Conservation (phyloP, 2,797 vertebrate species). For the Melanitta fusca region DNA sequence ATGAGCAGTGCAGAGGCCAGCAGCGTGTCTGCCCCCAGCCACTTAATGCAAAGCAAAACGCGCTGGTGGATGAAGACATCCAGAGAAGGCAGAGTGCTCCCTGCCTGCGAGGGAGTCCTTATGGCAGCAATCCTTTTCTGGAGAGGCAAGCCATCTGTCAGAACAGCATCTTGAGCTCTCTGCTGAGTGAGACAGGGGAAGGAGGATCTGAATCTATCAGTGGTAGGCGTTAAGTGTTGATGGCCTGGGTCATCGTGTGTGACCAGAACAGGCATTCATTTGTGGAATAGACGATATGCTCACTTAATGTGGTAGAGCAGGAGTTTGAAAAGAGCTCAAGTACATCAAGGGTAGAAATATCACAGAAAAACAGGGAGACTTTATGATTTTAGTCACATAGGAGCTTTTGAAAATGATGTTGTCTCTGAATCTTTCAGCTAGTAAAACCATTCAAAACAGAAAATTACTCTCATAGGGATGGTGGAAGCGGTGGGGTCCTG, state of each 20-base stretch:
- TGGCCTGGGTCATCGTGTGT: not conserved
- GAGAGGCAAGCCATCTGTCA: not conserved
- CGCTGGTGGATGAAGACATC: not conserved
- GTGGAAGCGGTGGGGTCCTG: not conserved
- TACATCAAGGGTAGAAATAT: not conserved
- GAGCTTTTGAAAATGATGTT: not conserved
- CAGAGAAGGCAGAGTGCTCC: not conserved
- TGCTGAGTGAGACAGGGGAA: not conserved
- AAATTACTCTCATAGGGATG: not conserved
- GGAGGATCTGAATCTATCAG: fast-evolving
- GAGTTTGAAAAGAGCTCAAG: not conserved
- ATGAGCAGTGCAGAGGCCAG: not conserved
- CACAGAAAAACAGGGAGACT: not conserved
- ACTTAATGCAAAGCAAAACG: not conserved
- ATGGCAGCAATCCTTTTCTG: not conserved
- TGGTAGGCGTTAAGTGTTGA: not conserved
- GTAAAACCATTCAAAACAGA: not conserved
- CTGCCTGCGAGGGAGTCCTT: not conserved
- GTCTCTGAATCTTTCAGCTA: not conserved
- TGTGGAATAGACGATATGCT: not conserved
- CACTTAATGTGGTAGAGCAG: not conserved
- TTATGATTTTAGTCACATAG: not conserved
- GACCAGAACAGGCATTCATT: not conserved
- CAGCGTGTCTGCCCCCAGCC: not conserved
- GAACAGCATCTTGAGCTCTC: not conserved